Percentiles rank a stretch among this genome's conserved stretches.
These are phyloP conservation scores for Mesochorus sp. DNA, from an alignment of 2,888 invertebrate genomes.

Conservation along the genomic window DNA sequence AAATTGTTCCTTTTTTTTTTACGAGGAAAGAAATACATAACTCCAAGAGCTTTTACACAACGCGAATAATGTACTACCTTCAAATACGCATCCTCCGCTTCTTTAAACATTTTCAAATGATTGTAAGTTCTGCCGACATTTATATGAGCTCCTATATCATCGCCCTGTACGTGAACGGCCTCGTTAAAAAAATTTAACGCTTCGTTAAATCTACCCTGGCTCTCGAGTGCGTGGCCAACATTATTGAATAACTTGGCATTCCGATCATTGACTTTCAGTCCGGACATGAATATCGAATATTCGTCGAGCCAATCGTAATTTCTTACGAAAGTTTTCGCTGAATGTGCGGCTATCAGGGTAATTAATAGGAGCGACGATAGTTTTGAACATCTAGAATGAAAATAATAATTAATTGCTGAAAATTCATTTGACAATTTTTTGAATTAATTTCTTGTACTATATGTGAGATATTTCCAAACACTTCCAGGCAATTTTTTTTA, in stretches of 20 bases:
- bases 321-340: slow-evolving; percentile 92
- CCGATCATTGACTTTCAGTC: slow-evolving; percentile 91
- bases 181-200: slow-evolving; percentile 96
- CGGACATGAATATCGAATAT: slow-evolving; percentile 96
- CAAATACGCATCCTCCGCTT: slow-evolving; percentile 96
- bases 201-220: slow-evolving; percentile 86
- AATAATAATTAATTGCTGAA: neutral
- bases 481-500: no score
- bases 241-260: slow-evolving; percentile 99
- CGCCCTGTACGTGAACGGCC: slow-evolving; percentile 95
- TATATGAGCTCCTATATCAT: slow-evolving; percentile 98
- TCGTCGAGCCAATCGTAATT: slow-evolving; percentile 97
- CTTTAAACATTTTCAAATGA: slow-evolving; percentile 92
- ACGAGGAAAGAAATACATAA: no score
- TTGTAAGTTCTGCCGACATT: slow-evolving; percentile 98
- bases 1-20: no score
- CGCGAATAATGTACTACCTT: slow-evolving; percentile 82
- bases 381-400: slow-evolving; percentile 82
- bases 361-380: slow-evolving; percentile 87
- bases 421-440: no score
- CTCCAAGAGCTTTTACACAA: no score
- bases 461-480: no score
- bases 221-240: slow-evolving; percentile 97
- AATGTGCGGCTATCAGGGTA: slow-evolving; percentile 89
- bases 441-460: no score